These are phyloP conservation scores for Ferdinandea cuprea DNA, from an alignment of 2,888 invertebrate genomes.

Conservation along the genomic window DNA sequence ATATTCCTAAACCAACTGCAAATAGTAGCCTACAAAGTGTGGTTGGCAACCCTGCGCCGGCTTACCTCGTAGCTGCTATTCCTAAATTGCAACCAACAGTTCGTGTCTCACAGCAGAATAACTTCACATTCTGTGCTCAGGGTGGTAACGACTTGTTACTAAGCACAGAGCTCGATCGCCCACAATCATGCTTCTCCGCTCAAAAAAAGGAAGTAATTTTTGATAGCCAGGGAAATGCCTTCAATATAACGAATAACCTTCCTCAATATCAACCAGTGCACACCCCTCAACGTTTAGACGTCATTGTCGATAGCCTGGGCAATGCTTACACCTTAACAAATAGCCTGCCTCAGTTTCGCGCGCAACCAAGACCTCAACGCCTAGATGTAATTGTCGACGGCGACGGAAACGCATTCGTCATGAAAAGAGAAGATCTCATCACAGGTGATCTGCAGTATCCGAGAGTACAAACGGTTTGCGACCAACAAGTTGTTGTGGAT, in stretches of 20 bases:
- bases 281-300: not conserved
- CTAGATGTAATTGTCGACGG: not conserved
- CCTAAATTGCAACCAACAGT: no score
- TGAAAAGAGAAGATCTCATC: constrained; percentile 19
- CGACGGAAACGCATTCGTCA: not conserved
- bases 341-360: not conserved
- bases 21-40: no score
- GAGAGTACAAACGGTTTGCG: not conserved
- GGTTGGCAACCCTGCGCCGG: no score
- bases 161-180: no score
- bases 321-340: not conserved
- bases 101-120: no score
- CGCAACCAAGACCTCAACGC: not conserved
- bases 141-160: no score
- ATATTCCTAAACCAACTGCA: no score
- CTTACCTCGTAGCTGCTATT: no score
- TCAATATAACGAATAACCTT: not conserved
- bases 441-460: not conserved
- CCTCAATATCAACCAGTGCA: not conserved
- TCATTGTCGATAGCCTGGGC: not conserved
- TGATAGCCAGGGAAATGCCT: not conserved
- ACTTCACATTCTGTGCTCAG: no score
- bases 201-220: not conserved
- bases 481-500: not conserved
- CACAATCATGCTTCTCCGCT: not conserved